Evolutionary conservation across 1,140 invertebrate genomes (phyloP), one percentile per base, ranked within the genome.

Genomic region (Penaeus japonicus): DNA sequence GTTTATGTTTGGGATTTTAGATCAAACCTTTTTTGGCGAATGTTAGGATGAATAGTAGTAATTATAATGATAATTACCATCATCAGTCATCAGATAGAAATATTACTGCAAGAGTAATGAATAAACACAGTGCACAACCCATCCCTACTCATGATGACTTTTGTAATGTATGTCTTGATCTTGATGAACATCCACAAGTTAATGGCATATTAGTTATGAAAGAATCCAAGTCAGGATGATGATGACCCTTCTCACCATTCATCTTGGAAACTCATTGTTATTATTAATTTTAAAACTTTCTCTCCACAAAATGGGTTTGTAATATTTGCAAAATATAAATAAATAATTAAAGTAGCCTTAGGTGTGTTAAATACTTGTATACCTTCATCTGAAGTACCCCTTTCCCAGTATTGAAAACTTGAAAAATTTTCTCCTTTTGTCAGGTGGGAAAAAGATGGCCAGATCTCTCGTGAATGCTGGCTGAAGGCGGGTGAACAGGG

Each of bases 361-460:
- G 5, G 4, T 39, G 39, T 15, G 65, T n/a, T n/a, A 15, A 17
- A 73, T 73, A 73, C 10, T 73, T 7, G 10, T 30, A 30, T 15
- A 73, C 65, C 10, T 10, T 73, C 24, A 32, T 15, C 47, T 54
- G 22, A 15, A 35, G 39, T 79, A 79, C 39, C 7, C 2, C 32
- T 27, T n/a, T 79, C 12, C 77, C 2, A 39, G 15, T 79, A 22
- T 39, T 35, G 24, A 24, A 79, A n/a, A 32, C 10, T 30, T 35
- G 24, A 24, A 79, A n/a, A 32, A 0, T 30, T 12, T 84, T 32
- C 2, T 55, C 0, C 55, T 87, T 57, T 35, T 87, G 59, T 57
- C 89, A 93, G 93, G 77, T 94, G 92, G 92, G 93, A 93, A 90
- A 91, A 92, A 79, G 91, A 92, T 90, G 93, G 93, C 12, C 90